A percentile compares a stretch with the other conserved stretches of the same genome.
Evolutionary conservation across 1,140 invertebrate species (phyloP).

Genomic region (Steinernema feltiae): DNA sequence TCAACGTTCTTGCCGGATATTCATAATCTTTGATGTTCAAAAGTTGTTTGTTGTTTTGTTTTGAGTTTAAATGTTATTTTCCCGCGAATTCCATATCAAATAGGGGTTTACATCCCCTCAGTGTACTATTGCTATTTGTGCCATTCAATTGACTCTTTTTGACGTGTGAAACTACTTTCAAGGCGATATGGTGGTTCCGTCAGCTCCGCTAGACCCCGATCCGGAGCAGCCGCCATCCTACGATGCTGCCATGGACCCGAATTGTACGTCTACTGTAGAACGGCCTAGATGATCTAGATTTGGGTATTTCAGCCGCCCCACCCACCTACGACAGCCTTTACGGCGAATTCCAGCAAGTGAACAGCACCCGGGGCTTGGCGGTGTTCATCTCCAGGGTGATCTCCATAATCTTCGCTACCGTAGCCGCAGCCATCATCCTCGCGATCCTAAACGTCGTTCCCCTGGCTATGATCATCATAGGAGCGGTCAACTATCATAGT

Average conservation of each 20-base stretch:
- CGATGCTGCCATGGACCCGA: conserved; percentile 14
- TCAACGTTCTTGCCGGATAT: conserved; percentile 66
- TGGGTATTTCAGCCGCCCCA: conserved; percentile 26
- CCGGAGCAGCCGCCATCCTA: conserved; percentile 24
- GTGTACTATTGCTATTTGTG: too few relatives aligned
- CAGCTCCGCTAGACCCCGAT: conserved; percentile 3
- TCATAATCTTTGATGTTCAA: conserved; percentile 21
- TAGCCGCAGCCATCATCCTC: conserved; percentile 31
- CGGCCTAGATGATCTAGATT: too few relatives aligned
- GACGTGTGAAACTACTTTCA: neutral
- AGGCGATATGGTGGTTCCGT: neutral
- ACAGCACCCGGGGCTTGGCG: conserved; percentile 27
- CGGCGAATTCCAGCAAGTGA: conserved; percentile 30
- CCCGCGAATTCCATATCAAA: too few relatives aligned
- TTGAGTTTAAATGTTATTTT: conserved; percentile 10
- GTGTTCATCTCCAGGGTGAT: conserved; percentile 17
- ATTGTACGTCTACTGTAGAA: neutral
- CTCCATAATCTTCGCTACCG: conserved; percentile 8
- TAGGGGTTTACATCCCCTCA: too few relatives aligned
- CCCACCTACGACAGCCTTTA: conserved; percentile 34
- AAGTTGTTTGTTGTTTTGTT: neutral
- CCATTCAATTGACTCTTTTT: too few relatives aligned
- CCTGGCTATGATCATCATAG: conserved; percentile 30
- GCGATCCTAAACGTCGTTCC: conserved; percentile 34
- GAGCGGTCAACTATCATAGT: conserved; percentile 26